These are phyloP conservation scores for Drosophila melanocephala DNA, from an alignment of 2,888 invertebrate species.

Conservation along the genomic window DNA sequence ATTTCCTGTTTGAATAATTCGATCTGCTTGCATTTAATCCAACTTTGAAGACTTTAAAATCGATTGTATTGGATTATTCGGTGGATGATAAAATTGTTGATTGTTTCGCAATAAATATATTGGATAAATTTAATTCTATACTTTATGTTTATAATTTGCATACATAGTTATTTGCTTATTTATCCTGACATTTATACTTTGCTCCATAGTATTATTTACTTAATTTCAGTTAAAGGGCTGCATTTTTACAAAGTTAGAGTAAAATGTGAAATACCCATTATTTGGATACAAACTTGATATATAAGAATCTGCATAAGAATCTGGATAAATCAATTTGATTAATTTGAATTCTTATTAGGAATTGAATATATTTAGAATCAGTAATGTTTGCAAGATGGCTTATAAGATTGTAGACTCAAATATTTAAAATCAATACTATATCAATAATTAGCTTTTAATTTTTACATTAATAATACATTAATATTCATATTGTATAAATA, in stretches of 20 bases:
- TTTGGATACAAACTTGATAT: fast-evolving
- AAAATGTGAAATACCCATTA: background rate
- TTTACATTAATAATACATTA: background rate
- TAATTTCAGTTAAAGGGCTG: background rate
- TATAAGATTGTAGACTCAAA: too few relatives aligned
- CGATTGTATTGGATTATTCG: fast-evolving
- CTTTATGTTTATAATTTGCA: background rate
- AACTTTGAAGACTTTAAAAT: background rate
- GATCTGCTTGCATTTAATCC: background rate
- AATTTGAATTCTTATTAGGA: background rate
- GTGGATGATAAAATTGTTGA: background rate
- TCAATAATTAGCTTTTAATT: background rate
- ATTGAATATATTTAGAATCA: background rate
- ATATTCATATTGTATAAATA: background rate
- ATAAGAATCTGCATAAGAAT: background rate
- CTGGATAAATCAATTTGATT: background rate
- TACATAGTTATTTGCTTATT: background rate
- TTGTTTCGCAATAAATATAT: too few relatives aligned
- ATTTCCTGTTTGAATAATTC: background rate
- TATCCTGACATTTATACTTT: background rate
- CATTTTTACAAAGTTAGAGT: background rate
- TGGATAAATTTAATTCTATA: background rate
- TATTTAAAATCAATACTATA: background rate
- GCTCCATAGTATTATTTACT: background rate
- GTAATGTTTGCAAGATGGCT: background rate